Evolutionary conservation across 2,113 vertebrate species (phyloP).

Genomic region (Oncorhynchus kisutch): DNA sequence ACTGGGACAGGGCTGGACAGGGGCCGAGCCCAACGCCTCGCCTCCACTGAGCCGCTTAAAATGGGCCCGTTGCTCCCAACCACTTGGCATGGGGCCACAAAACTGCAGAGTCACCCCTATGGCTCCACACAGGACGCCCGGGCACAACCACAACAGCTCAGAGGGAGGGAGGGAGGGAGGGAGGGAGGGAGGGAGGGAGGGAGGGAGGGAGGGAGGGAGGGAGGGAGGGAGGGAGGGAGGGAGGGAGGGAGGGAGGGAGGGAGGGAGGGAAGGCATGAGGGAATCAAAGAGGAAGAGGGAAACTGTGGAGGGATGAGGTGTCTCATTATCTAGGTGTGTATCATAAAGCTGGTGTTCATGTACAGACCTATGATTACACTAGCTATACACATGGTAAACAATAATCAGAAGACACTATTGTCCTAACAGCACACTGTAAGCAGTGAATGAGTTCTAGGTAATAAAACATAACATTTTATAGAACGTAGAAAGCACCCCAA

Average conservation of each 20-base stretch:
- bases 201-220: neutral
- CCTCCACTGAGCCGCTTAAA: conserved; percentile 43
- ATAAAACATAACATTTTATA: conserved; percentile 18
- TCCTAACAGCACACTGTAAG: neutral
- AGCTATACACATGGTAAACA: neutral
- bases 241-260: neutral
- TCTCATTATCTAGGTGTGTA: neutral
- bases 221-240: neutral
- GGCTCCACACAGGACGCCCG: conserved; percentile 12
- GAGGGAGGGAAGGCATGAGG: neutral
- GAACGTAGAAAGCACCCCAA: conserved; percentile 10
- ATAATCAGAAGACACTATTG: neutral
- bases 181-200: neutral
- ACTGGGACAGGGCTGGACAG: conserved; percentile 36
- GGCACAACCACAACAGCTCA: conserved; percentile 10
- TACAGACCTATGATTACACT: neutral
- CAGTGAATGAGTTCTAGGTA: neutral
- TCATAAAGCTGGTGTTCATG: neutral
- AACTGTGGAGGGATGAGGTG: neutral
- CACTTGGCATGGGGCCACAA: neutral
- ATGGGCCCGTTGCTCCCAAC: neutral
- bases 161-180: neutral
- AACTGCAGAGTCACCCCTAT: conserved; percentile 26
- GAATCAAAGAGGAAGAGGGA: neutral
- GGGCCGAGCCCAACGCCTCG: conserved; percentile 37